These are phyloP conservation scores for Megaleporinus macrocephalus DNA, from an alignment of 2,113 vertebrate genomes.

Conservation along the genomic window DNA sequence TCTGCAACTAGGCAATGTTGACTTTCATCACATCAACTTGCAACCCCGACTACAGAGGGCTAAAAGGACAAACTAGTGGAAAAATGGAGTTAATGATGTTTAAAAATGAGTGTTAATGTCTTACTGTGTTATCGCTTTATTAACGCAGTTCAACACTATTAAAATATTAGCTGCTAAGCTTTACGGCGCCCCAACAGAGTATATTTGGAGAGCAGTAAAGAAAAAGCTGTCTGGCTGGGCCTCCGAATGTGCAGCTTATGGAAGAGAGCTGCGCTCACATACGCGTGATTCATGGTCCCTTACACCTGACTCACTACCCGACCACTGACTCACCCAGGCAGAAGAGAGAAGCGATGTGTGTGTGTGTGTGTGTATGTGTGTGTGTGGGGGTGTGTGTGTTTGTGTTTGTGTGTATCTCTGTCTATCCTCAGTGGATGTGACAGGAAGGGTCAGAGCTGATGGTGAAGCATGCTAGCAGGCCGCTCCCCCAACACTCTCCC, in stretches of 20 bases:
- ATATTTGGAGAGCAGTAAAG: not conserved
- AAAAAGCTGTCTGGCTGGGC: no score
- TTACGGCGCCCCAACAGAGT: not conserved
- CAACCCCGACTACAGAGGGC: no score
- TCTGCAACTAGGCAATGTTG: no score
- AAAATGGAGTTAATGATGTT: no score
- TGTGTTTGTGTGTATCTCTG: slow-evolving; percentile 27
- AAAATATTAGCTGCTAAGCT: not conserved
- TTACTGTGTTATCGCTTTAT: no score
- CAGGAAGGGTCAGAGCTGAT: slow-evolving; percentile 77
- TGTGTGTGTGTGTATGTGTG: no score
- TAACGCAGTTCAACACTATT: not conserved
- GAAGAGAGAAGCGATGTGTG: not conserved
- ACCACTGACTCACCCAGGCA: slow-evolving; percentile 42
- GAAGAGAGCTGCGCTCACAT: slow-evolving; percentile 23
- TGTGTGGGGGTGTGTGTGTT: slow-evolving; percentile 4
- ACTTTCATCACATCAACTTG: no score
- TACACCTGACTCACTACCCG: slow-evolving; percentile 39
- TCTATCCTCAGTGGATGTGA: slow-evolving; percentile 63
- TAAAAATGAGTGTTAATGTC: no score
- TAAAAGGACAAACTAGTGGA: no score
- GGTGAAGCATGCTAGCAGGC: slow-evolving; percentile 62
- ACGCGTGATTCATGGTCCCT: slow-evolving; percentile 35
- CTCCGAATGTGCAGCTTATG: slow-evolving; percentile 11
- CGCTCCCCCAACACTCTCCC: slow-evolving; percentile 70